A percentile compares a stretch with the other conserved stretches of the same genome.
Conservation (phyloP, 2,888 invertebrate genomes). For the Hyposoter dolosus region DNA sequence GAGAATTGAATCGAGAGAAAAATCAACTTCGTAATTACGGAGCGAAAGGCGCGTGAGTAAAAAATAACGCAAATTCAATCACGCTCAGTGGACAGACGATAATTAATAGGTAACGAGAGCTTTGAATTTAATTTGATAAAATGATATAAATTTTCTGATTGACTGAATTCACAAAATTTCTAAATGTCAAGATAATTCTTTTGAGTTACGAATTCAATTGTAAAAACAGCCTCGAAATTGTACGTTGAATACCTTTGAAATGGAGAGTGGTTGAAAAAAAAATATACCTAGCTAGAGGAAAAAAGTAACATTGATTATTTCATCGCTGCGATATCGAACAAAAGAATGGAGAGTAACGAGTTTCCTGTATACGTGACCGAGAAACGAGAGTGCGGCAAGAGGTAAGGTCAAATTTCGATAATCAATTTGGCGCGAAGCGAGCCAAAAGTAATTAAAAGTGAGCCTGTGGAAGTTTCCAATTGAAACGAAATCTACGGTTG, state of each 20-base stretch:
- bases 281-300: background rate
- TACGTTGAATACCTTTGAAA: background rate
- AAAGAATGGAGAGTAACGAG: constrained; percentile 24
- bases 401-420: constrained; percentile 28
- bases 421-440: constrained; percentile 3
- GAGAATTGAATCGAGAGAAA: background rate
- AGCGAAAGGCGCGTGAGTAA: background rate
- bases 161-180: background rate
- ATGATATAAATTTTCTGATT: background rate
- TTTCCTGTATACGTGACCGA: constrained; percentile 12
- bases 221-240: background rate
- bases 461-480: constrained; percentile 12
- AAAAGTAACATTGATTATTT: background rate
- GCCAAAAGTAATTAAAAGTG: constrained; percentile 22
- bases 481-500: constrained; percentile 1
- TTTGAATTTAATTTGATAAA: background rate
- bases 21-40: background rate
- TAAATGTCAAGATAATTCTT: background rate
- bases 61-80: background rate
- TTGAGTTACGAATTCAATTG: background rate
- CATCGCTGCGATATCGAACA: constrained; percentile 2
- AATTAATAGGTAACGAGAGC: background rate
- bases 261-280: background rate
- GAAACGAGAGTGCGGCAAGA: constrained; percentile 5
- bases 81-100: background rate